Conservation (phyloP, 1,140 invertebrate species). For the Leptinotarsa texana region DNA sequence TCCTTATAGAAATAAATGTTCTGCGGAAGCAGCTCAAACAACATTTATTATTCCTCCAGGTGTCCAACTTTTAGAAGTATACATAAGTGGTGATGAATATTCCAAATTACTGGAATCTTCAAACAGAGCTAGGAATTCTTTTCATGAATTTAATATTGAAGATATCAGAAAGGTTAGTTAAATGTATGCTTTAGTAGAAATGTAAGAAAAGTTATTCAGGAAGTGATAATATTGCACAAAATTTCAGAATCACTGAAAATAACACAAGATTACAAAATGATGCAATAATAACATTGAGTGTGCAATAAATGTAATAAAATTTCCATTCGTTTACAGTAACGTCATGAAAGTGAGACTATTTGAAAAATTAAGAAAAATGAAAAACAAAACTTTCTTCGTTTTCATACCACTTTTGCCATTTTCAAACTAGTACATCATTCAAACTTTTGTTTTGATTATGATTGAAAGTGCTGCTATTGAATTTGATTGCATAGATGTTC, state of each 20-base stretch:
- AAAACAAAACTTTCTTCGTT: no score
- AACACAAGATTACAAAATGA: background rate
- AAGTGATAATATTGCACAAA: background rate
- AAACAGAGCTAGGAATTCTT: constrained; percentile 31
- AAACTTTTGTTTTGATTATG: no score
- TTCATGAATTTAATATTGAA: constrained; percentile 42
- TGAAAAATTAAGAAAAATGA: no score
- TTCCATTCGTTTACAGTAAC: no score
- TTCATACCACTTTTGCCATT: no score
- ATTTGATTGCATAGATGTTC: no score
- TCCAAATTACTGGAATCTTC: constrained; percentile 58
- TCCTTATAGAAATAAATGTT: constrained; percentile 78
- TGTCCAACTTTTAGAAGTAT: constrained; percentile 77
- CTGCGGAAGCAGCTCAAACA: constrained; percentile 66
- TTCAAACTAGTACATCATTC: no score
- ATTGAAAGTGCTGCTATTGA: no score
- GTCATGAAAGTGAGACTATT: no score
- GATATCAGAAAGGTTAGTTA: constrained; percentile 41
- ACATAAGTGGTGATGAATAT: constrained; percentile 68
- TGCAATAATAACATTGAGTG: background rate
- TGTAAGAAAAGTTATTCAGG: background rate
- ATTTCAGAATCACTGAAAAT: background rate
- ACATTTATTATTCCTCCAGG: constrained; percentile 75
- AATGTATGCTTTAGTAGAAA: background rate
- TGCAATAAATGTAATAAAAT: no score